Percentiles rank a stretch among this genome's conserved stretches.
Evolutionary conservation across 2,797 vertebrate genomes (phyloP).

Genomic region (Chaetophractus vellerosus): DNA sequence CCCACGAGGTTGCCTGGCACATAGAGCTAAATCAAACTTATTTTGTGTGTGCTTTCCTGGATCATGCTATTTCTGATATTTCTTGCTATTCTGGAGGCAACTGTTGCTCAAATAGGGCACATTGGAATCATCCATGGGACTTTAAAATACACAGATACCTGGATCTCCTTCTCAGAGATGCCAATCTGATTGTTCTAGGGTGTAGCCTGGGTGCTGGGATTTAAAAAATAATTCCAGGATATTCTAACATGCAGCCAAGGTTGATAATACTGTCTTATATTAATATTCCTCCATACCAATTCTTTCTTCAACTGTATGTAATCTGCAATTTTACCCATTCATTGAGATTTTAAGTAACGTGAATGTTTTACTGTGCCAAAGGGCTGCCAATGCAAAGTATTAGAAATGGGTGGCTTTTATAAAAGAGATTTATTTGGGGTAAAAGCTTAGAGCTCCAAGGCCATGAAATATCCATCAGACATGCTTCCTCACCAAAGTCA

Average conservation of each 20-base stretch:
- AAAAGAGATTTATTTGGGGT: no score
- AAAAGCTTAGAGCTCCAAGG: no score
- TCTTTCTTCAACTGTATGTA: constrained; percentile 37
- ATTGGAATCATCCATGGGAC: not conserved
- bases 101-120: not conserved
- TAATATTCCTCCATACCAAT: not conserved
- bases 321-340: not conserved
- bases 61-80: not conserved
- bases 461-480: no score
- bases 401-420: no score
- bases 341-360: not conserved
- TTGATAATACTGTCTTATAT: not conserved
- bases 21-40: not conserved
- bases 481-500: no score
- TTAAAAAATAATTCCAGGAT: not conserved
- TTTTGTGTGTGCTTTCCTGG: not conserved
- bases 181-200: not conserved
- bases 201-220: not conserved
- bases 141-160: not conserved
- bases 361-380: no score
- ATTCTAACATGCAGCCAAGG: not conserved
- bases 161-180: not conserved
- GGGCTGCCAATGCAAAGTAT: no score
- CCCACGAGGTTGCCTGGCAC: not conserved
- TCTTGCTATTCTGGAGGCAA: not conserved